Percentiles rank a stretch among this genome's conserved stretches.
Evolutionary conservation across 2,888 invertebrate species (phyloP).

Genomic region (Zele albiditarsus): DNA sequence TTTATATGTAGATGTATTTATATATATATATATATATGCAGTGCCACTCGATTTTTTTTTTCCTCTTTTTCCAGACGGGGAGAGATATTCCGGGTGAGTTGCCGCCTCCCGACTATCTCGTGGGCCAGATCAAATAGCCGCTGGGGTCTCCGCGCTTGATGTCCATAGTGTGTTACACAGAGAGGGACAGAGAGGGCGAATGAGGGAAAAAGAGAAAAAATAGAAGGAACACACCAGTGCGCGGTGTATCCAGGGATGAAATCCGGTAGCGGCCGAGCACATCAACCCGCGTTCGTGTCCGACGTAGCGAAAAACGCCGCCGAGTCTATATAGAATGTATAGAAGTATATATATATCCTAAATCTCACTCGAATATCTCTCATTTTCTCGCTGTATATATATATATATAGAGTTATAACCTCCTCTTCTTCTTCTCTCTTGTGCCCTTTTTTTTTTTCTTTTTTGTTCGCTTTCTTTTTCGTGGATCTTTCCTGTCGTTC

Average conservation of each 20-base stretch:
- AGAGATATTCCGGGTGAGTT: conserved; percentile 69
- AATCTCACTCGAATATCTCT: conserved; percentile 32
- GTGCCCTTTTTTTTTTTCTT: too few species aligned
- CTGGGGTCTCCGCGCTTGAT: conserved; percentile 49
- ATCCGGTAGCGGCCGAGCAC: conserved; percentile 70
- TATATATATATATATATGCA: background rate
- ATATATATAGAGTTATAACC: too few species aligned
- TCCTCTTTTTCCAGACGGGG: conserved; percentile 47
- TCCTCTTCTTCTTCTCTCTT: background rate
- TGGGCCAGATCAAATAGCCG: conserved; percentile 66
- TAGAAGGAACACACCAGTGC: conserved; percentile 42
- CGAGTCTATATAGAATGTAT: conserved; percentile 24
- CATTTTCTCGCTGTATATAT: conserved; percentile 23
- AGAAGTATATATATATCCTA: background rate
- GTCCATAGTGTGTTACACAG: conserved; percentile 40
- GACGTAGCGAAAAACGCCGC: conserved; percentile 62
- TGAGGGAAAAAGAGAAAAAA: conserved; percentile 33
- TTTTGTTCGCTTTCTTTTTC: conserved; percentile 37
- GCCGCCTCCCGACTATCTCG: conserved; percentile 64
- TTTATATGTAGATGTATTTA: background rate
- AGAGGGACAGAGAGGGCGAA: conserved; percentile 35
- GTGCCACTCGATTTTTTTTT: conserved; percentile 38
- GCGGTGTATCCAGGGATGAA: conserved; percentile 70
- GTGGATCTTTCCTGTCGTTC: conserved; percentile 28
- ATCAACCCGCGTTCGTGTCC: conserved; percentile 67